These are phyloP conservation scores for Nomada hirtipes DNA, from an alignment of 2,888 invertebrate genomes.

Conservation along the genomic window DNA sequence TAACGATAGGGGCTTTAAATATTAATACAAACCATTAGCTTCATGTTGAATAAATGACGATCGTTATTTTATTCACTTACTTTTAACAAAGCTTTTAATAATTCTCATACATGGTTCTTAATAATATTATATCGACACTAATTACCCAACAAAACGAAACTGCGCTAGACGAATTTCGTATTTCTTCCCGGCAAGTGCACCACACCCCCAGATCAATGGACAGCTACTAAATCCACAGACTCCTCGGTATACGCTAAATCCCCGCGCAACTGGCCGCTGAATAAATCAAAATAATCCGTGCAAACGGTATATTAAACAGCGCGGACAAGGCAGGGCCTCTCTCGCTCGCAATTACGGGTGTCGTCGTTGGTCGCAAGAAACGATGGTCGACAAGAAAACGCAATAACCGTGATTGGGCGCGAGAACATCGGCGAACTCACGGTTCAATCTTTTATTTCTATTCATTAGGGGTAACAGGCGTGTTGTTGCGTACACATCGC, in stretches of 20 bases:
- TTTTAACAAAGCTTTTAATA: too few relatives aligned
- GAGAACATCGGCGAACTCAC: constrained; percentile 21
- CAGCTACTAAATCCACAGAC: neutral
- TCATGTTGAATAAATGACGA: too few relatives aligned
- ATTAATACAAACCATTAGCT: too few relatives aligned
- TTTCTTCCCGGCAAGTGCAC: too few relatives aligned
- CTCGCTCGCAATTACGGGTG: constrained; percentile 19
- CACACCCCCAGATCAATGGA: neutral
- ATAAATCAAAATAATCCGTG: constrained; percentile 27
- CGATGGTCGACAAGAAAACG: constrained; percentile 36
- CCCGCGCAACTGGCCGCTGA: neutral
- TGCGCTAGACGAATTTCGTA: too few relatives aligned
- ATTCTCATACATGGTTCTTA: too few relatives aligned
- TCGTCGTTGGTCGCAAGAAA: constrained; percentile 12
- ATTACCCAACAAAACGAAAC: too few relatives aligned
- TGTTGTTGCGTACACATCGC: neutral
- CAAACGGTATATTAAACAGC: constrained; percentile 17
- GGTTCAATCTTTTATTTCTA: constrained; percentile 57
- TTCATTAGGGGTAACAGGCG: constrained; percentile 49
- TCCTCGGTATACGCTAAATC: constrained; percentile 1
- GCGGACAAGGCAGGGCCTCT: neutral
- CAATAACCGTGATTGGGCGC: constrained; percentile 51
- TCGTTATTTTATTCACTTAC: too few relatives aligned
- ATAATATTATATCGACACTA: too few relatives aligned
- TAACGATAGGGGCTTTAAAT: too few relatives aligned